These are phyloP conservation scores for Riparia riparia DNA, from an alignment of 2,113 vertebrate species.

Conservation along the genomic window DNA sequence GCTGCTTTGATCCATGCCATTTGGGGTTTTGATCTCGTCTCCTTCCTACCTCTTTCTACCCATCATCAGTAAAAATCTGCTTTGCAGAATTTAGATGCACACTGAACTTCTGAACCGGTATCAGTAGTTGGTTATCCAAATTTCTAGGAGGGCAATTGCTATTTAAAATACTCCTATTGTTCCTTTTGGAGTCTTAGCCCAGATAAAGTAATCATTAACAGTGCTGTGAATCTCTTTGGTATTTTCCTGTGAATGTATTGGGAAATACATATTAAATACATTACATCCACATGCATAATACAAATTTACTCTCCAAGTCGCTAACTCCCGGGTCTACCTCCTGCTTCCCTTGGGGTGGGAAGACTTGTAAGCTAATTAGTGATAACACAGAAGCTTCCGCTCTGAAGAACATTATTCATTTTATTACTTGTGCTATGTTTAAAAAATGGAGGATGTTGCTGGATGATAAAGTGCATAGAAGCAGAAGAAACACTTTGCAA, in stretches of 20 bases:
- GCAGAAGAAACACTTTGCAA: not conserved
- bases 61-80: not conserved
- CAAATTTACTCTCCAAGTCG: constrained; percentile 34
- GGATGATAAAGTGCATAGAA: not conserved
- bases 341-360: not conserved
- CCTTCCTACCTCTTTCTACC: not conserved
- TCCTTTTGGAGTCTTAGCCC: not conserved
- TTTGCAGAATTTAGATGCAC: not conserved
- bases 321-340: constrained; percentile 9
- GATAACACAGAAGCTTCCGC: constrained; percentile 16
- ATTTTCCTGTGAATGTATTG: not conserved
- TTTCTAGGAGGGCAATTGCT: not conserved
- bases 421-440: constrained; percentile 5
- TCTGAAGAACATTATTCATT: constrained; percentile 11
- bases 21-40: not conserved
- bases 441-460: not conserved
- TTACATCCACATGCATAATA: not conserved
- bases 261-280: constrained; percentile 3
- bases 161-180: not conserved
- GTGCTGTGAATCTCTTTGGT: not conserved
- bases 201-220: not conserved
- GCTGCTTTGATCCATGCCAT: not conserved
- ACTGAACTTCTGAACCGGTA: not conserved
- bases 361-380: constrained; percentile 54
- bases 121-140: not conserved